These are phyloP conservation scores for Erebia epiphron DNA, from an alignment of 2,888 invertebrate genomes.

Conservation along the genomic window DNA sequence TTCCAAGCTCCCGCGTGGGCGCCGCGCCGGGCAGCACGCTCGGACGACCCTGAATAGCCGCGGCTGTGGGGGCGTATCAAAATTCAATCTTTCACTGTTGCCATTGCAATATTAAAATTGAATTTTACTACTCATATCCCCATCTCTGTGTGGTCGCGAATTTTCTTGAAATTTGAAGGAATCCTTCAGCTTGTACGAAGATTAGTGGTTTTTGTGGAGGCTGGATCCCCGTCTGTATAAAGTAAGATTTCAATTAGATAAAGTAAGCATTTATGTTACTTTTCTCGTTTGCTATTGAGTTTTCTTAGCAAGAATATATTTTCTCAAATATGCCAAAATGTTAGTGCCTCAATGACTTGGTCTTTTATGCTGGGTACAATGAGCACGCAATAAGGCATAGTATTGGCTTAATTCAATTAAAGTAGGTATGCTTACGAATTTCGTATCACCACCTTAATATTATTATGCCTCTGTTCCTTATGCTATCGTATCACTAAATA, in stretches of 20 bases:
- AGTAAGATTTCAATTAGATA: background rate
- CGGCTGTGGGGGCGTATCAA: constrained; percentile 60
- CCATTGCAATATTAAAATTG: constrained; percentile 71
- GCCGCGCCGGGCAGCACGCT: constrained; percentile 47
- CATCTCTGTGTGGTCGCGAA: constrained; percentile 17
- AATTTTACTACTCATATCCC: constrained; percentile 50
- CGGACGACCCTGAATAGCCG: constrained; percentile 60
- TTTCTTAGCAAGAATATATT: too few species aligned
- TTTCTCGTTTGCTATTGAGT: background rate
- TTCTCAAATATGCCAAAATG: too few species aligned
- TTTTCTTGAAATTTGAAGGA: constrained; percentile 26
- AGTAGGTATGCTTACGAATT: too few species aligned
- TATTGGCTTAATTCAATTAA: too few species aligned
- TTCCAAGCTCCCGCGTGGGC: constrained; percentile 32
- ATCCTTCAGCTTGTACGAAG: constrained; percentile 24
- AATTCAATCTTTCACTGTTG: constrained; percentile 70
- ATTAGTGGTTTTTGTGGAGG: constrained; percentile 20
- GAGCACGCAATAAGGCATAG: too few species aligned
- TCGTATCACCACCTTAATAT: too few species aligned
- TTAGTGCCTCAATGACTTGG: too few species aligned
- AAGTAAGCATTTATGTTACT: background rate
- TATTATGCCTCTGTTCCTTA: too few species aligned
- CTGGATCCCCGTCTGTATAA: background rate
- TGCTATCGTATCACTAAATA: too few species aligned
- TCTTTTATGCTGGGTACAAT: too few species aligned